phyloP scores from a whole-genome alignment of 2,888 invertebrate species.

The Hirtodrosophila confusa region DNA sequence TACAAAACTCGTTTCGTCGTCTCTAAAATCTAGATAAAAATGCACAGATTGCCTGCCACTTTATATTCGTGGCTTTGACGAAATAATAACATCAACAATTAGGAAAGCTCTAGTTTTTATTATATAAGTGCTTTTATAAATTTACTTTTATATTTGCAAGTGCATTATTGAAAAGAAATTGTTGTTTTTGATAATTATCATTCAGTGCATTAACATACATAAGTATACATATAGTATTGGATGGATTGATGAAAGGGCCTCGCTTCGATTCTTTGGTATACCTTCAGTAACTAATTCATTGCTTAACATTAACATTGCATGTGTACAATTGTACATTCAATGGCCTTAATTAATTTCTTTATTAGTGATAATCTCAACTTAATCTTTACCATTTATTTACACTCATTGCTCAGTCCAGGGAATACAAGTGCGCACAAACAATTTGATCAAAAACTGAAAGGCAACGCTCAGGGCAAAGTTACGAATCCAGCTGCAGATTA shows the following conservation, averaged over 20 bases:
- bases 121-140: too few relatives aligned
- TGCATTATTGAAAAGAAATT: too few relatives aligned
- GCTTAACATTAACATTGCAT: not conserved
- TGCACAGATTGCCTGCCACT: slow-evolving; percentile 19
- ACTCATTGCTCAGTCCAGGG: slow-evolving; percentile 34
- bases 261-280: not conserved
- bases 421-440: slow-evolving; percentile 76
- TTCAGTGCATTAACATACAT: too few relatives aligned
- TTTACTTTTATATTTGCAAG: too few relatives aligned
- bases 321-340: not conserved
- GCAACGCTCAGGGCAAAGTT: slow-evolving; percentile 32
- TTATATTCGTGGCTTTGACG: slow-evolving; percentile 19
- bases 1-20: slow-evolving; percentile 39
- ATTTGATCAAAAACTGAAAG: slow-evolving; percentile 68
- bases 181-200: too few relatives aligned
- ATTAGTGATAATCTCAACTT: slow-evolving; percentile 74
- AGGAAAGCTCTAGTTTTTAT: too few relatives aligned
- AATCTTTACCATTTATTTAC: slow-evolving; percentile 73
- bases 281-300: slow-evolving; percentile 4
- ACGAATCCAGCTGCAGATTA: slow-evolving; percentile 82
- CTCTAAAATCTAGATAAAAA: slow-evolving; percentile 19
- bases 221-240: too few relatives aligned
- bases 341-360: slow-evolving; percentile 67
- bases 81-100: slow-evolving; percentile 21
- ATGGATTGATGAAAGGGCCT: too few relatives aligned